Evolutionary conservation across 2,797 vertebrate genomes (phyloP).

Genomic region (Leptoclinus maculatus): DNA sequence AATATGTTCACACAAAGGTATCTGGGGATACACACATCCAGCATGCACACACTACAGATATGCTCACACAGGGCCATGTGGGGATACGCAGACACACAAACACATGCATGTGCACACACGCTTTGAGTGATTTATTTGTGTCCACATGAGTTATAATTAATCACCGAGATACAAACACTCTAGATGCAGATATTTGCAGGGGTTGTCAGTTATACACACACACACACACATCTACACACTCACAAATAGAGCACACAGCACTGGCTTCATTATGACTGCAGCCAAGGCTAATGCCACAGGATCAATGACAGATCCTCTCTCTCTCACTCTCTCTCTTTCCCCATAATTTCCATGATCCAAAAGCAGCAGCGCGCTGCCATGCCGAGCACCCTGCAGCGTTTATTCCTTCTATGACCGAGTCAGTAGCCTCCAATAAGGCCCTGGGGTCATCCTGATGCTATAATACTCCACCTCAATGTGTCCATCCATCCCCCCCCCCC

Average conservation of each 20-base stretch:
- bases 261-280: slow-evolving; percentile 67
- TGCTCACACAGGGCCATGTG: slow-evolving; percentile 47
- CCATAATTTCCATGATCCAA: slow-evolving; percentile 66
- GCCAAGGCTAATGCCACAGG: slow-evolving; percentile 69
- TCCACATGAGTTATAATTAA: slow-evolving; percentile 71
- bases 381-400: slow-evolving; percentile 57
- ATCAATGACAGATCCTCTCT: slow-evolving; percentile 74
- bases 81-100: slow-evolving; percentile 34
- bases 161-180: slow-evolving; percentile 62
- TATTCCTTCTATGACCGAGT: slow-evolving; percentile 64
- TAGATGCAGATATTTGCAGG: slow-evolving; percentile 65
- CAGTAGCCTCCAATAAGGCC: slow-evolving; percentile 64
- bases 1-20: slow-evolving; percentile 45
- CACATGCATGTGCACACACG: slow-evolving; percentile 13
- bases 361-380: slow-evolving; percentile 58
- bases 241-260: slow-evolving; percentile 29
- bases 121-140: slow-evolving; percentile 69
- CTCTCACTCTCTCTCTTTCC: slow-evolving; percentile 14
- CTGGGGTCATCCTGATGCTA: slow-evolving; percentile 48
- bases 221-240: slow-evolving; percentile 27
- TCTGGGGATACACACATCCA: slow-evolving; percentile 27
- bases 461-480: slow-evolving; percentile 52
- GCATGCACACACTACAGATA: slow-evolving; percentile 27
- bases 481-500: slow-evolving; percentile 20
- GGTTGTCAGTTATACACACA: slow-evolving; percentile 38